A percentile compares a stretch with the other conserved stretches of the same genome.
These are phyloP conservation scores for Zaprionus lachaisei DNA, from an alignment of 1,140 invertebrate genomes.

Conservation along the genomic window DNA sequence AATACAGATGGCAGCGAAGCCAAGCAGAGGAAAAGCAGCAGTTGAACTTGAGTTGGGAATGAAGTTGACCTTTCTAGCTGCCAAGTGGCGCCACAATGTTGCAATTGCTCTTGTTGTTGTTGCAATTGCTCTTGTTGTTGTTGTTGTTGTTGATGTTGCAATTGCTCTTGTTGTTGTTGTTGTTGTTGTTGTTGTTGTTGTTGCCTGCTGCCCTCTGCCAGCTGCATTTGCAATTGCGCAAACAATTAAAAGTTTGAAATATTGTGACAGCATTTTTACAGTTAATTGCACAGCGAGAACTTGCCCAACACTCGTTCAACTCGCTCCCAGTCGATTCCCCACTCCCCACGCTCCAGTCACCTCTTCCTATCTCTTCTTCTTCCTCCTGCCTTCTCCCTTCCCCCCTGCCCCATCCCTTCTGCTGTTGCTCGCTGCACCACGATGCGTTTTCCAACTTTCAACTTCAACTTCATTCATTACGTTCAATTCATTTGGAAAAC, in stretches of 20 bases:
- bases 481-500: conserved; percentile 66
- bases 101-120: conserved; percentile 13
- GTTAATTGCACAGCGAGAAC: conserved; percentile 68
- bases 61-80: conserved; percentile 23
- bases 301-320: conserved; percentile 5
- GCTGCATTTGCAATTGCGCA: conserved; percentile 68
- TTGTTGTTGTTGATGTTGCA: background rate
- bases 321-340: background rate
- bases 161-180: background rate
- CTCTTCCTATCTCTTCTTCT: background rate
- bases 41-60: background rate
- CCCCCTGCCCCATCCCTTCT: too few relatives aligned
- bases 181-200: background rate
- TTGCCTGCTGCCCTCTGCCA: background rate
- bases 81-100: conserved; percentile 38
- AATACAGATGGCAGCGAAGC: background rate
- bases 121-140: background rate
- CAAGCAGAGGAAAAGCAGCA: background rate
- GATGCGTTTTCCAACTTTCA: conserved; percentile 20
- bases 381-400: background rate
- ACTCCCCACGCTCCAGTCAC: background rate
- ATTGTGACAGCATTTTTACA: conserved; percentile 81
- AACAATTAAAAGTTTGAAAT: conserved; percentile 82
- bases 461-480: conserved; percentile 61
- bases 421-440: background rate